phyloP scores from a whole-genome alignment of 2,797 vertebrate genomes.

The Pantherophis alleghaniensis region DNA sequence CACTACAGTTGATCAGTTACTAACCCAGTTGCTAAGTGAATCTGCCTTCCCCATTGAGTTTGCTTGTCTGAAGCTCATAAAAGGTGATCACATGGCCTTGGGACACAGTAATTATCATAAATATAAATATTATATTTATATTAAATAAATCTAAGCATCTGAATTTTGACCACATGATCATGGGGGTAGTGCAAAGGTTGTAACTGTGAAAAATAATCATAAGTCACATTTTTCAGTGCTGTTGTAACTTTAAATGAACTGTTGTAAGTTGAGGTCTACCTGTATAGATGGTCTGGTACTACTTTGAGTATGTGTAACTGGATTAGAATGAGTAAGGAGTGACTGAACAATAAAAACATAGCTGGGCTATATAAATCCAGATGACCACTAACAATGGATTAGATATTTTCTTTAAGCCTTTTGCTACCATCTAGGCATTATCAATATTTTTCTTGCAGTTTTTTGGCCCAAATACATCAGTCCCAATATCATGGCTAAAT shows the following conservation, averaged over 20 bases:
- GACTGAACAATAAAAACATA: not conserved
- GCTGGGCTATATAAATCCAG: not conserved
- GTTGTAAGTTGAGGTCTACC: not conserved
- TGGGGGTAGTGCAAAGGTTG: not conserved
- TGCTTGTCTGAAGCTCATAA: not conserved
- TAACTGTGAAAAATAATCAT: not conserved
- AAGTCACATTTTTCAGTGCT: not conserved
- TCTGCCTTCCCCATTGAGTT: not conserved
- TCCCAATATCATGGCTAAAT: not conserved
- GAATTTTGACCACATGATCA: not conserved
- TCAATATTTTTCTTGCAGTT: not conserved
- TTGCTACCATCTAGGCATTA: not conserved
- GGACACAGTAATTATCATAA: not conserved
- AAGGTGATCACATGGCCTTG: not conserved
- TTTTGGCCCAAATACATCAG: not conserved
- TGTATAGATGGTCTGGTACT: not conserved
- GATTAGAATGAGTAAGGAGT: not conserved
- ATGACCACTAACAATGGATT: not conserved
- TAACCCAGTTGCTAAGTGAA: not conserved
- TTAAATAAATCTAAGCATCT: not conserved
- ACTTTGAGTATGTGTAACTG: not conserved
- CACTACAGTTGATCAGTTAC: not conserved
- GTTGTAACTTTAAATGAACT: not conserved
- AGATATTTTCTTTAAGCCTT: not conserved
- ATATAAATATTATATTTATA: not conserved